Evolutionary conservation across 2,888 invertebrate genomes (phyloP).

Genomic region (Troides aeacus): DNA sequence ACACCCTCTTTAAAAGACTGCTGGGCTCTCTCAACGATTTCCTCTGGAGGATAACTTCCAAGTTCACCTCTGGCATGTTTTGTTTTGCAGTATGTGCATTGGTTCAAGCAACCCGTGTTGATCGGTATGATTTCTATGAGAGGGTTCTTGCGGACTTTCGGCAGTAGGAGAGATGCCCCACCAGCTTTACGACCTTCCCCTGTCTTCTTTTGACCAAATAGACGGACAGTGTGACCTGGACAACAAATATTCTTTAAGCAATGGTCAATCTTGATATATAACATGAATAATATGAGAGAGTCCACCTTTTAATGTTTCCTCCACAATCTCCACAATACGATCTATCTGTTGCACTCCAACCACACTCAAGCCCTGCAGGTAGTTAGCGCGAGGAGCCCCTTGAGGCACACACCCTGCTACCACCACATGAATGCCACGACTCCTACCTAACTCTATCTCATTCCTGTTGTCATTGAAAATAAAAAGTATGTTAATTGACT

Average conservation of each 20-base stretch:
- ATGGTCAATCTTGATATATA: background rate
- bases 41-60: slow-evolving; percentile 94
- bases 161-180: slow-evolving; percentile 92
- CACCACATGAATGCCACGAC: slow-evolving; percentile 90
- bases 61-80: slow-evolving; percentile 98
- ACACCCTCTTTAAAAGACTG: slow-evolving; percentile 96
- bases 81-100: slow-evolving; percentile 99
- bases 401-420: slow-evolving; percentile 99
- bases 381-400: slow-evolving; percentile 88
- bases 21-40: slow-evolving; percentile 91
- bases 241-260: slow-evolving; percentile 5
- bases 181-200: slow-evolving; percentile 88
- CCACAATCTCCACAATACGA: slow-evolving; percentile 97
- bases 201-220: slow-evolving; percentile 90
- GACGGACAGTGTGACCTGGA: slow-evolving; percentile 85
- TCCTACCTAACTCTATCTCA: slow-evolving; percentile 88
- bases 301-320: slow-evolving; percentile 95
- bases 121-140: slow-evolving; percentile 98
- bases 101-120: slow-evolving; percentile 97
- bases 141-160: slow-evolving; percentile 97
- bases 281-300: background rate
- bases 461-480: slow-evolving; percentile 77
- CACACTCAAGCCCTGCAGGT: slow-evolving; percentile 89
- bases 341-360: slow-evolving; percentile 99
- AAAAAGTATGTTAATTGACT: slow-evolving; percentile 10